These are phyloP conservation scores for Mythimna ferrago DNA, from an alignment of 2,888 invertebrate genomes.

Conservation along the genomic window DNA sequence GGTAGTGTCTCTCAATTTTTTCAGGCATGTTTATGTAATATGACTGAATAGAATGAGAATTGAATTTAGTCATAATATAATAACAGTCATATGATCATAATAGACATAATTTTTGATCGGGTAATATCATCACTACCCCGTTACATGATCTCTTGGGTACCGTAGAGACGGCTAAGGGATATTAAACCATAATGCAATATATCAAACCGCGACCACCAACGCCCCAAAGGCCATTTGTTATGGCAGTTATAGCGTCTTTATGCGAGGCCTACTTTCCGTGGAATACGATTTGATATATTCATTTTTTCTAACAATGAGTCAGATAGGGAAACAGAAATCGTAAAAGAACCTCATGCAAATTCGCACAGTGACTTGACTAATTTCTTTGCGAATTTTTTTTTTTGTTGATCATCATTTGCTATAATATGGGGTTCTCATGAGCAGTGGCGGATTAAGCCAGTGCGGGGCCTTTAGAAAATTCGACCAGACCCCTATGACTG, in stretches of 20 bases:
- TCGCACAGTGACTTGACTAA: not conserved
- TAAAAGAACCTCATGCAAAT: constrained; percentile 10
- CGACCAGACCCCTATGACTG: no score
- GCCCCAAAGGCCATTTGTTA: constrained; percentile 49
- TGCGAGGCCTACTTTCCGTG: constrained; percentile 49
- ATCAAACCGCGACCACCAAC: constrained; percentile 47
- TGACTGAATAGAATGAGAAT: not conserved
- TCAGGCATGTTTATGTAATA: not conserved
- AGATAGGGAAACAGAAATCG: constrained; percentile 1
- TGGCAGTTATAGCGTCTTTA: constrained; percentile 52
- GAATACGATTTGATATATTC: constrained; percentile 40
- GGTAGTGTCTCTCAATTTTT: not conserved
- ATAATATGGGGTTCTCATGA: no score
- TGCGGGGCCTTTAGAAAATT: no score
- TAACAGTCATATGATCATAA: constrained; percentile 1
- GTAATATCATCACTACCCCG: not conserved
- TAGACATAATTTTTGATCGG: constrained; percentile 20
- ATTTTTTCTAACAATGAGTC: constrained; percentile 38
- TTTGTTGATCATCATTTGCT: not conserved
- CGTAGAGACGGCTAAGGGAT: constrained; percentile 31
- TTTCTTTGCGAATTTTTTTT: not conserved
- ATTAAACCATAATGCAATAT: constrained; percentile 43
- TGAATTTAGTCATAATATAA: not conserved
- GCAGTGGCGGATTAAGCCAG: no score
- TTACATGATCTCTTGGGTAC: constrained; percentile 24